Base-by-base conservation (phyloP, 2,888 invertebrate genomes). In the Dermolepida albohirtum region DNA sequence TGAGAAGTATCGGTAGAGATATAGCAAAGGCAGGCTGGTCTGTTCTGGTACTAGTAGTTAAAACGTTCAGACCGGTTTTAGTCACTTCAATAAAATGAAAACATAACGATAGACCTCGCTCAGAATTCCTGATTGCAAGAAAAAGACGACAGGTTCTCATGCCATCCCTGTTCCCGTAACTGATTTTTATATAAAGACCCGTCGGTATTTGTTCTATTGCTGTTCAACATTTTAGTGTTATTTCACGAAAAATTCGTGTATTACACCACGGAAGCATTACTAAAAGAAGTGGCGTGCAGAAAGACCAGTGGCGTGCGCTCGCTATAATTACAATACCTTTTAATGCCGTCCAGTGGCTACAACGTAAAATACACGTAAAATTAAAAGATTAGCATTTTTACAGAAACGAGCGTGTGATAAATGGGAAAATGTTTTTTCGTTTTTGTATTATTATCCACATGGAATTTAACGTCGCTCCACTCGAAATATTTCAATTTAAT, bases 71-170 rank as follows among this genome's bases (percentile, higher is more conserved):
- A 57, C 57, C 57, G 57, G 57, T 57, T 57, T 54, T 44, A 55
- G 55, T 55, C 55, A 55, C 55, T 55, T 55, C 55, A 55, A 55
- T 55, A 57, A 57, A 57, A 57, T 57, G 57, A 57, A 57, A 57
- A 57, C 57, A 57, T 57, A 57, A 44, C 57, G 57, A 57, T 57
- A 57, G 57, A 57, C 27, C 57, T 43, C 43, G 43, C 43, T 57
- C 44, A 57, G 57, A 57, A 57, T 57, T 57, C 57, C 57, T 44
- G 44, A 57, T 27, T 44, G 57, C 44, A 14, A 57, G 57, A 44
- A 44, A 44, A 57, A 44, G 57, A 44, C 12, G 44, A 44, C n/a
- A 44, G 17, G 22, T 43, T 27, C 12, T 14, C 27, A 44, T 17
- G 17, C 57, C 57, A 14, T 57, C 57, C 4, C 43, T 43, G 57